Conservation (phyloP, 1,140 invertebrate species). For the Lasaia peninsularis region DNA sequence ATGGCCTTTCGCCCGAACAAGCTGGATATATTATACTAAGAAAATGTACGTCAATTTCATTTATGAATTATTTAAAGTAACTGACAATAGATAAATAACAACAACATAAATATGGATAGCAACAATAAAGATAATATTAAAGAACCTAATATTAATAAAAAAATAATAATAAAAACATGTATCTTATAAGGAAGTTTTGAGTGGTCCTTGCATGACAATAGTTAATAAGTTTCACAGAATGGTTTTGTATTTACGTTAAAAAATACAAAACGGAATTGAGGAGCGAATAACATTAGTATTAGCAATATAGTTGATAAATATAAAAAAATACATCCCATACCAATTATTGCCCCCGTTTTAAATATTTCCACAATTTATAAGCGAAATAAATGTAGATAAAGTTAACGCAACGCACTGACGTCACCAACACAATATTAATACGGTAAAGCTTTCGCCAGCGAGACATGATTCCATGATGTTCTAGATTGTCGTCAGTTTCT, state of each 20-base stretch:
- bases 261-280: constrained; percentile 11
- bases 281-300: constrained; percentile 18
- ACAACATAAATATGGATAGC: constrained; percentile 30
- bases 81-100: constrained; percentile 22
- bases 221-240: constrained; percentile 10
- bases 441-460: constrained; percentile 48
- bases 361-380: background rate
- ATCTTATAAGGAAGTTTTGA: constrained; percentile 82
- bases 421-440: constrained; percentile 56
- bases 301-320: constrained; percentile 31
- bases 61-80: constrained; percentile 10
- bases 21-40: constrained; percentile 40
- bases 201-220: constrained; percentile 81
- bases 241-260: constrained; percentile 7
- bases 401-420: constrained; percentile 48
- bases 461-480: constrained; percentile 26
- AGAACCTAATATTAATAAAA: constrained; percentile 20
- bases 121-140: constrained; percentile 24
- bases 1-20: constrained; percentile 49
- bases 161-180: constrained; percentile 40
- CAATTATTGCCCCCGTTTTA: background rate
- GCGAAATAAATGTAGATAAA: constrained; percentile 26
- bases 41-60: constrained; percentile 20
- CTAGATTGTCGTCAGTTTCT: constrained; percentile 33
- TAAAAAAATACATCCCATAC: constrained; percentile 24